Conservation (phyloP, 1,140 invertebrate genomes). For the Tetragnatha versicolor region DNA sequence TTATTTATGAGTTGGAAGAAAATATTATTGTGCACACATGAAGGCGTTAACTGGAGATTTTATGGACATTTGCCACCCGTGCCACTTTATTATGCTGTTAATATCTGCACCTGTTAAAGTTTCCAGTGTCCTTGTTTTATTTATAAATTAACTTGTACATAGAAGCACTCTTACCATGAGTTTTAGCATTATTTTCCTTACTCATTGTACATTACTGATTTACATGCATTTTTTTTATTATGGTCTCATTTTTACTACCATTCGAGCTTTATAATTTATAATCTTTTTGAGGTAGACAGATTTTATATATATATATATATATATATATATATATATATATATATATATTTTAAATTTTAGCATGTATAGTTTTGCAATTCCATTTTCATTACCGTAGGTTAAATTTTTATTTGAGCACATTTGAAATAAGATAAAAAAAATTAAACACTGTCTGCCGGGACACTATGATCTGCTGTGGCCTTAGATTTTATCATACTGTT, state of each 20-base stretch:
- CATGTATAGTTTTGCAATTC: not conserved
- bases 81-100: constrained; percentile 31
- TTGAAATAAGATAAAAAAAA: too few species aligned
- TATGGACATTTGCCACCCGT: not conserved
- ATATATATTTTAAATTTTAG: not conserved
- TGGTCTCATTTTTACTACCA: not conserved
- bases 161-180: constrained; percentile 34
- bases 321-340: not conserved
- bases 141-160: constrained; percentile 43
- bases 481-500: constrained; percentile 56
- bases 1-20: constrained; percentile 14
- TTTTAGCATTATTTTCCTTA: not conserved
- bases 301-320: not conserved
- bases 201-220: constrained; percentile 30
- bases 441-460: constrained; percentile 41
- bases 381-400: not conserved
- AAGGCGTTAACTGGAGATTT: not conserved
- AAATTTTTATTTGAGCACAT: constrained; percentile 30
- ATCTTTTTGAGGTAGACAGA: not conserved
- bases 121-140: constrained; percentile 54
- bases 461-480: constrained; percentile 52
- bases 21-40: constrained; percentile 1
- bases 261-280: not conserved
- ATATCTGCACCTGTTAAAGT: constrained; percentile 52
- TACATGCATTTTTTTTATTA: not conserved